phyloP scores from a whole-genome alignment of 2,888 invertebrate species.

The Hydropsyche betteni region DNA sequence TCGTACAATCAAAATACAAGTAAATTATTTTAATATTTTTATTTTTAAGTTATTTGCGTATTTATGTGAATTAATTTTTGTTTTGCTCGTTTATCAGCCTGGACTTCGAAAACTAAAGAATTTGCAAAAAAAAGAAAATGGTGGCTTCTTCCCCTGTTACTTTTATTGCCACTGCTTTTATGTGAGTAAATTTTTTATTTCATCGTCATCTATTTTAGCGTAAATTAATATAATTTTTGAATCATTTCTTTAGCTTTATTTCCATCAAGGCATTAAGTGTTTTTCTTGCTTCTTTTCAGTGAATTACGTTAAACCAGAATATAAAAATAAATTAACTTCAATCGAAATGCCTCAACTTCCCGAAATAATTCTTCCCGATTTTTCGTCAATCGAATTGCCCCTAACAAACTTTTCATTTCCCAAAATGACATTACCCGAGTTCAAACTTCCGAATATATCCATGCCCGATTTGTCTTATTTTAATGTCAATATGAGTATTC shows the following conservation, averaged over 20 bases:
- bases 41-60: background rate
- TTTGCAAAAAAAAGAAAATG: constrained; percentile 41
- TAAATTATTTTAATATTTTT: constrained; percentile 24
- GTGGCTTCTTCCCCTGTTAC: constrained; percentile 45
- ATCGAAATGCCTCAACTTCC: constrained; percentile 39
- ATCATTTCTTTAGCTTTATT: background rate
- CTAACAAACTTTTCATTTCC: constrained; percentile 54
- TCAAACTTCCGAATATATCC: constrained; percentile 45
- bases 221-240: too few relatives aligned
- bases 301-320: constrained; percentile 47
- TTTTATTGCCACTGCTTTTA: constrained; percentile 45
- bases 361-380: constrained; percentile 54
- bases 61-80: background rate
- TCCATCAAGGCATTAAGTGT: background rate
- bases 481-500: constrained; percentile 53
- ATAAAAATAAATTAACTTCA: constrained; percentile 41
- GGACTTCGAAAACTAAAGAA: constrained; percentile 38
- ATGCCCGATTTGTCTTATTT: constrained; percentile 54
- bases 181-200: constrained; percentile 47
- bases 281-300: constrained; percentile 46
- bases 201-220: too few relatives aligned
- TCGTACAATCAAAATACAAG: constrained; percentile 38
- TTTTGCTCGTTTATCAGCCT: constrained; percentile 32
- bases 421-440: constrained; percentile 42
- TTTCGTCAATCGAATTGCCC: constrained; percentile 55